Evolutionary conservation across 2,797 vertebrate species (phyloP).

Genomic region (Alcedo quadribrachys): DNA sequence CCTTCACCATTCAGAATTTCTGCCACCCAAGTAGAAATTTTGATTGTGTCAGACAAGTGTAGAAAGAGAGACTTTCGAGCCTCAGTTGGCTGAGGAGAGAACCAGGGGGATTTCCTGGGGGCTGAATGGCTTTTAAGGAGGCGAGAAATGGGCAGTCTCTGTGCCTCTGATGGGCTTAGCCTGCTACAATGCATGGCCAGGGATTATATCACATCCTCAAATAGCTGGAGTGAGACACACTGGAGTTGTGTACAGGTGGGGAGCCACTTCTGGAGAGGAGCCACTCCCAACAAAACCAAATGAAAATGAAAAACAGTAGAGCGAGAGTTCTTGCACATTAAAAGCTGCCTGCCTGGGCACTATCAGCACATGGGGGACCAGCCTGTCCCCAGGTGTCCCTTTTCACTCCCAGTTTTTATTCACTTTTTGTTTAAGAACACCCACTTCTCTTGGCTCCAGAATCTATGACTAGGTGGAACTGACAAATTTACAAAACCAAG

Average conservation of each 20-base stretch:
- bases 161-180: neutral
- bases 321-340: neutral
- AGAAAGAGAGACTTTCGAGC: neutral
- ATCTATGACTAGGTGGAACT: neutral
- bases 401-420: neutral
- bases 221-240: neutral
- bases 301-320: neutral
- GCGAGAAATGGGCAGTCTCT: neutral
- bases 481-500: neutral
- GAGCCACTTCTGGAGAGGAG: neutral
- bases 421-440: neutral
- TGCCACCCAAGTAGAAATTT: slow-evolving; percentile 64
- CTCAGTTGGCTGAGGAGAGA: neutral
- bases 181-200: neutral
- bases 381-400: neutral
- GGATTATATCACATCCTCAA: neutral
- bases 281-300: neutral
- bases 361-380: neutral
- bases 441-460: neutral
- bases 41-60: slow-evolving; percentile 59
- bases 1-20: slow-evolving; percentile 57
- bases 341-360: neutral
- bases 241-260: neutral
- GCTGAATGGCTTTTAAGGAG: neutral
- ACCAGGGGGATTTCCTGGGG: neutral